Evolutionary conservation across 1,140 invertebrate species (phyloP), one percentile per base, ranked within the genome.

Genomic region (Sarcophaga peregrina): DNA sequence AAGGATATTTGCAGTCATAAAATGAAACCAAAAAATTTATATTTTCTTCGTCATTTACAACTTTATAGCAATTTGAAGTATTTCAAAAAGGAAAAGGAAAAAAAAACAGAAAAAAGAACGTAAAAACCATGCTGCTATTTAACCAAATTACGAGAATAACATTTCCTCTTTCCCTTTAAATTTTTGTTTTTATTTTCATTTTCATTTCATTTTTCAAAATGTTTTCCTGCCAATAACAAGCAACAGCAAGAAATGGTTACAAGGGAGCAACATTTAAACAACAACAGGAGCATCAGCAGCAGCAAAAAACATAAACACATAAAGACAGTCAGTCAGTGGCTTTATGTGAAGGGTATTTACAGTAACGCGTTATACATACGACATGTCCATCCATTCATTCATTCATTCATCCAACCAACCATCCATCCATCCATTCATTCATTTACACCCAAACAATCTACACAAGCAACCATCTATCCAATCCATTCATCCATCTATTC

Each of bases 51-150:
- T 15, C 52, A 58, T 58, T 58, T 58, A 58, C 52, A 58, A 58
- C 52, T 58, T 58, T 58, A 58, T 58, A 58, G 52, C 52, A 58
- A 68, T 68, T 68, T 68, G 15, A 68, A 68, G n/a, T n/a, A 68
- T 68, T 68, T 68, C 58, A 68, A 37, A 37, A 37, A 37, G 25
- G 25, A 37, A 37, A 37, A n/a, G n/a, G n/a, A n/a, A n/a, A n/a
- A n/a, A n/a, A n/a, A n/a, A n/a, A 37, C 1, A 37, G 25, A 37
- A 4, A 37, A 37, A 1, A 37, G 4, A 37, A 37, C 4, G 25
- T 37, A 37, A 37, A 37, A 37, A 37, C n/a, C n/a, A 20, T 20
- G n/a, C 17, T 68, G 58, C 58, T 68, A 68, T 68, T 68, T 68
- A 68, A 68, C 58, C 58, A 68, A 17, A 68, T 68, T 68, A 68